phyloP scores from a whole-genome alignment of 2,888 invertebrate genomes.

The Synergus japonicus region DNA sequence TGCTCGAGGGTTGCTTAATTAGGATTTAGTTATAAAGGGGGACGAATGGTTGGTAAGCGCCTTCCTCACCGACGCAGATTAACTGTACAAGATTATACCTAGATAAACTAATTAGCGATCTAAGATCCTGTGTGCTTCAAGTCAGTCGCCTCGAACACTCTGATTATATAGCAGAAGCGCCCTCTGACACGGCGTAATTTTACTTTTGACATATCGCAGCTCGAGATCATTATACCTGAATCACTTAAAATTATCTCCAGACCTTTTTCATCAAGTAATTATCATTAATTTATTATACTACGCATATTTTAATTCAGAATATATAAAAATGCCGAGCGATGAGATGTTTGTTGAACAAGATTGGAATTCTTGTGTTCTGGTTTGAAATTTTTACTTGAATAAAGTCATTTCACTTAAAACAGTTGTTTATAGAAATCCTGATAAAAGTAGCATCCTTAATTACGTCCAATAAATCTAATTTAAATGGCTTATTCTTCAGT shows the following conservation, averaged over 20 bases:
- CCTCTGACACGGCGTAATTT: conserved; percentile 38
- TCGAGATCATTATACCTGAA: conserved; percentile 17
- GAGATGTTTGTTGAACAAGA: too few species aligned
- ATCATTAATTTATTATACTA: neutral
- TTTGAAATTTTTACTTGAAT: too few species aligned
- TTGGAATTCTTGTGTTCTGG: too few species aligned
- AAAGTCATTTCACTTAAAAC: too few species aligned
- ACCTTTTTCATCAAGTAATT: conserved; percentile 16
- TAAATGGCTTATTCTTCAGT: neutral
- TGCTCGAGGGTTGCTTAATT: conserved; percentile 69
- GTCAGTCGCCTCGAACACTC: conserved; percentile 45
- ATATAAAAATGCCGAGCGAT: neutral
- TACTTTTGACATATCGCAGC: conserved; percentile 44
- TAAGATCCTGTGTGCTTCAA: conserved; percentile 57
- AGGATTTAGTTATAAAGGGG: conserved; percentile 68
- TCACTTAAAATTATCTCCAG: conserved; percentile 15
- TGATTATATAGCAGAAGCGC: conserved; percentile 15
- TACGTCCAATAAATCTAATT: too few species aligned
- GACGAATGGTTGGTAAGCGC: conserved; percentile 48
- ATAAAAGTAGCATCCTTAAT: too few species aligned
- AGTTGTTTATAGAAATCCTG: too few species aligned
- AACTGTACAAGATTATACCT: conserved; percentile 68
- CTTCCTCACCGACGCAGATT: conserved; percentile 57
- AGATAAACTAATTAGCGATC: conserved; percentile 70
- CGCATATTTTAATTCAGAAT: neutral